Evolutionary conservation across 2,797 vertebrate species (phyloP), one percentile per base, ranked within the genome.

Genomic region (Valencia hispanica): DNA sequence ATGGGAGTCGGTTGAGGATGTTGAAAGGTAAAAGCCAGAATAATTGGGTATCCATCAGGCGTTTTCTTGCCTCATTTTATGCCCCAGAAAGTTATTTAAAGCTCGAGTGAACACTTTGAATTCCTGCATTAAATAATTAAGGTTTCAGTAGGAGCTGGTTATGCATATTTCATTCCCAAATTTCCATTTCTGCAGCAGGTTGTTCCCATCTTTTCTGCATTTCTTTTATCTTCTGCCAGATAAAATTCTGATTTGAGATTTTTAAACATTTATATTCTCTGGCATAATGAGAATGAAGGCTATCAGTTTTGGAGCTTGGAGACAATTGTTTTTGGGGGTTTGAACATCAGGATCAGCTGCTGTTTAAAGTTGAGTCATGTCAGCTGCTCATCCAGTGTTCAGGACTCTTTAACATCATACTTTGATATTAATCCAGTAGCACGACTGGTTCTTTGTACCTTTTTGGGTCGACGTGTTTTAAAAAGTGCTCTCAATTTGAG

Each of bases 121-220:
- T 32, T 68, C 0, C 0, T 27, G 36, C 72, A 65, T 79, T 73
- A 83, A 83, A 79, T 75, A 75, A 75, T 78, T 25, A 50, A 39
- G 32, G 70, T 36, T 25, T 8, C 66, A 41, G 66, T 34, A 59
- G 72, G 70, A 73, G 77, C 70, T 39, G 50, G 25, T 7, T 8
- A 69, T 79, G 30, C 51, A 83, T 85, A 68, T 72, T 85, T 77
- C 0, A 83, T 81, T 68, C n/a, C 17, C 50, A 39, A 4, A 15
- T 53, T 75, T 74, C 20, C 50, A 0, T 74, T 72, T 30, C 36
- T 12, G 70, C 73, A 65, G 66, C 68, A 27, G 50, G 75, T 68
- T 18, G 12, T 69, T 61, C 50, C 48, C 11, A 73, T 57, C 41
- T 63, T 20, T 22, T 55, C 4, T 66, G 73, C 68, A 43, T 68